Evolutionary conservation across 2,888 invertebrate genomes (phyloP), one percentile per base, ranked within the genome.

Genomic region (Hyppa rectilinea): DNA sequence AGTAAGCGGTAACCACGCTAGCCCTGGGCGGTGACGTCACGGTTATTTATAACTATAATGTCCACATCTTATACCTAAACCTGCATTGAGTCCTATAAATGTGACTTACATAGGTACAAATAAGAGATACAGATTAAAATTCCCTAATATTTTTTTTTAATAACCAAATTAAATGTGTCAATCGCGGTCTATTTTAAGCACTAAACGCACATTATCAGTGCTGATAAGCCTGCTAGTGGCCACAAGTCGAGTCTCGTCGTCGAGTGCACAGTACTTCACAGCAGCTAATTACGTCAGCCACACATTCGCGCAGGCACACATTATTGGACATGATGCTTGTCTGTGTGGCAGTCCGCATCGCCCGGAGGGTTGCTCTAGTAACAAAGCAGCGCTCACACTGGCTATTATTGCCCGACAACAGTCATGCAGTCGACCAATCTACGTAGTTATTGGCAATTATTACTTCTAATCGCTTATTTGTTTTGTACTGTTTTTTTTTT

Each of bases 261-360:
- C 36, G 14, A 61, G 45, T 62, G 63, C 62, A 36, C 26, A 61
- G 45, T 26, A 36, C n/a, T n/a, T n/a, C 36, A n/a, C 9, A 12
- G 31, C 31, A 43, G 31, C 36, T 36, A 47, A 36, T 45, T 36
- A 63, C 45, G 17, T 26, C n/a, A 29, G 45, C 26, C 17, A 47
- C 36, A 36, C 36, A 36, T 36, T 14, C 29, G 29, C 12, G 29
- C n/a, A 62, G 9, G 26, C 26, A 47, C 17, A 45, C 36, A 45
- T 17, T 20, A 43, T 34, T 47, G 14, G 29, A 29, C n/a, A 38
- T n/a, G 45, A 38, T n/a, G 45, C 14, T 3, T 45, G 63, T n/a
- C n/a, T 62, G 26, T 34, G 45, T 26, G n/a, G 34, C 34, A 34
- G 31, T 14, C 23, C 14, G 23, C n/a, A 38, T 7, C 12, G 20